Percentiles rank a stretch among this genome's conserved stretches.
phyloP scores from a whole-genome alignment of 2,113 vertebrate species.

The Odontophorus gujanensis region DNA sequence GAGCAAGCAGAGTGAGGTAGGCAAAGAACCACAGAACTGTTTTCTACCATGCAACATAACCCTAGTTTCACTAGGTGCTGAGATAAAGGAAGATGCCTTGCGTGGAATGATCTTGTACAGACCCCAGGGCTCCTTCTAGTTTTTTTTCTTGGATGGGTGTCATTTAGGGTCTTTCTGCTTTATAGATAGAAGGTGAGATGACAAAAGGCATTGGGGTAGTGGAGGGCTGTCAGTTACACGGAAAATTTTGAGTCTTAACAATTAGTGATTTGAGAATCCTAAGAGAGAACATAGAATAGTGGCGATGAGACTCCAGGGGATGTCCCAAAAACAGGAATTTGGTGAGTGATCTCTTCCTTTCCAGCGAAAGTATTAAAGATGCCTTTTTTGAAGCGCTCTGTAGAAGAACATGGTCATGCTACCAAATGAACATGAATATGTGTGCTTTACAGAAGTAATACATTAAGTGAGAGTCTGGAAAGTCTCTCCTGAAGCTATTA shows the following conservation, averaged over 20 bases:
- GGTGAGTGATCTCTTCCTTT: neutral
- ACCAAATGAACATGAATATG: neutral
- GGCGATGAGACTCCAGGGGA: neutral
- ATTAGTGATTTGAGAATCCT: neutral
- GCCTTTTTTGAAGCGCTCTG: neutral
- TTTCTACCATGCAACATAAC: neutral
- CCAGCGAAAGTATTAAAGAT: neutral
- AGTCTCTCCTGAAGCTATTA: neutral
- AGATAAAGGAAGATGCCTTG: neutral
- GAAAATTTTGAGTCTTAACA: neutral
- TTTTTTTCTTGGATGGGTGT: neutral
- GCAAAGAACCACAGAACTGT: neutral
- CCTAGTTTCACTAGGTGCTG: neutral
- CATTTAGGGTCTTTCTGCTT: neutral
- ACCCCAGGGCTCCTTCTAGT: rapidly evolving
- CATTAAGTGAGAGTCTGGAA: neutral
- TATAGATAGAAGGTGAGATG: constrained; percentile 14
- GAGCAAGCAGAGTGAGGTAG: neutral
- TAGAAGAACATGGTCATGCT: neutral
- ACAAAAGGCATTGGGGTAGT: neutral
- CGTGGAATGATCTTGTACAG: neutral
- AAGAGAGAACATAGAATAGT: neutral
- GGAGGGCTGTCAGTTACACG: neutral
- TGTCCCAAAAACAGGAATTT: neutral
- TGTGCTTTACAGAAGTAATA: neutral